Percentiles rank a stretch among this genome's conserved stretches.
These are phyloP conservation scores for Trichoplusia ni DNA, from an alignment of 1,140 invertebrate species.

Conservation along the genomic window DNA sequence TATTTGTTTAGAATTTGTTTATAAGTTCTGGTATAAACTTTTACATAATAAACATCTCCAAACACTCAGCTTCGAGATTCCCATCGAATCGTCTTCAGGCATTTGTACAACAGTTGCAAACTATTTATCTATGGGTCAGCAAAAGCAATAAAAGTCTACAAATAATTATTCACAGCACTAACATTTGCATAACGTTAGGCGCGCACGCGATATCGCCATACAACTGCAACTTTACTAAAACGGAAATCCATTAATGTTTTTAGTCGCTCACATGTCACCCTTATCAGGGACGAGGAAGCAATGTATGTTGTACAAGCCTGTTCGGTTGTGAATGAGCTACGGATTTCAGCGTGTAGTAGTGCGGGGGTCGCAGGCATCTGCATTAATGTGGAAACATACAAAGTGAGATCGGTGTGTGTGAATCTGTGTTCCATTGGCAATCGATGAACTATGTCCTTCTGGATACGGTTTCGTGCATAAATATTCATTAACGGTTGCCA, in stretches of 20 bases:
- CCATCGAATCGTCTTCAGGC: not conserved
- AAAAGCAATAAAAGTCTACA: constrained; percentile 49
- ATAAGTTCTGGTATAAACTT: too few species aligned
- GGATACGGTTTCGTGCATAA: not conserved
- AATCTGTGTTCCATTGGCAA: constrained; percentile 5
- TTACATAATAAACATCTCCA: not conserved
- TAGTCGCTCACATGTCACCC: constrained; percentile 40
- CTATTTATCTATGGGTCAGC: constrained; percentile 33
- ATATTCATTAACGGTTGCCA: constrained; percentile 12
- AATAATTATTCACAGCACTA: constrained; percentile 51
- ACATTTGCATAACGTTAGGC: constrained; percentile 53
- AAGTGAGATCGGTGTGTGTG: not conserved
- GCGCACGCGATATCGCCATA: constrained; percentile 42
- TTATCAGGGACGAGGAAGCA: constrained; percentile 38
- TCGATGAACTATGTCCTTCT: constrained; percentile 8
- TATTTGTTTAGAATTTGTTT: too few species aligned
- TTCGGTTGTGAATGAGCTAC: constrained; percentile 15
- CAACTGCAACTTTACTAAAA: constrained; percentile 31
- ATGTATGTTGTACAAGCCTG: constrained; percentile 41
- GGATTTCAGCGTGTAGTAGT: not conserved
- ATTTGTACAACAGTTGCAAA: constrained; percentile 15
- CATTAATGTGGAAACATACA: constrained; percentile 41
- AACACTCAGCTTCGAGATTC: not conserved
- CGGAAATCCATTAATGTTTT: constrained; percentile 56
- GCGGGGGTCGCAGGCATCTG: constrained; percentile 40